These are phyloP conservation scores for Harpegnathos saltator DNA, from an alignment of 1,140 invertebrate species.

Conservation along the genomic window DNA sequence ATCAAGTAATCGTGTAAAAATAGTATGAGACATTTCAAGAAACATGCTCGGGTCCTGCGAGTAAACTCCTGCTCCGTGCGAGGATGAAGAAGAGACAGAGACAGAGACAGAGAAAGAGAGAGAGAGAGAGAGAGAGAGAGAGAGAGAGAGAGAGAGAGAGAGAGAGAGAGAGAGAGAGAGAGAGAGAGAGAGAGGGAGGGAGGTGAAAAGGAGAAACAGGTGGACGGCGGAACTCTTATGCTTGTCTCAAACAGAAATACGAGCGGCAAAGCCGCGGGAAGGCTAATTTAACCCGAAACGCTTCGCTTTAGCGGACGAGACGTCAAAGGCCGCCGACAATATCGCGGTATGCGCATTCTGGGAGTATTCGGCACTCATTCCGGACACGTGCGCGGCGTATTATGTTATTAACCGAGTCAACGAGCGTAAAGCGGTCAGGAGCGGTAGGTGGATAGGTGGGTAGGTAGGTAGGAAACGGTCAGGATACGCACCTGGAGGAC, in stretches of 20 bases:
- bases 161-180: no score
- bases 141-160: no score
- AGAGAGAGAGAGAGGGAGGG: no score
- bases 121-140: no score
- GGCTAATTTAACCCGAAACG: conserved; percentile 74
- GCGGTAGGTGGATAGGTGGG: conserved; percentile 47
- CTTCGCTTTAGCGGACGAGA: conserved; percentile 67
- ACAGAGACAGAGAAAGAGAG: no score
- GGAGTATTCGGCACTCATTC: conserved; percentile 67
- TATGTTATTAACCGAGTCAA: conserved; percentile 81
- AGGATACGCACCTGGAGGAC: conserved; percentile 62
- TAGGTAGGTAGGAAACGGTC: conserved; percentile 64
- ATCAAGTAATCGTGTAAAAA: conserved; percentile 1
- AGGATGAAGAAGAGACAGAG: no score
- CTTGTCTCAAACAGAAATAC: not conserved
- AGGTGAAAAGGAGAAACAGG: not conserved
- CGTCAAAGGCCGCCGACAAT: conserved; percentile 79
- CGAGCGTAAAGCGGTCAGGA: conserved; percentile 79
- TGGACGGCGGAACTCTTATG: not conserved
- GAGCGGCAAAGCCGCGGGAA: conserved; percentile 20
- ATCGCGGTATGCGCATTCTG: conserved; percentile 73
- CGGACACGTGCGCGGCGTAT: conserved; percentile 76
- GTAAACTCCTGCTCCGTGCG: not conserved
- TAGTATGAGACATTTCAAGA: not conserved
- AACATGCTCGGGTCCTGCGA: not conserved